Conservation (phyloP, 2,797 vertebrate species). For the Psittacula echo region DNA sequence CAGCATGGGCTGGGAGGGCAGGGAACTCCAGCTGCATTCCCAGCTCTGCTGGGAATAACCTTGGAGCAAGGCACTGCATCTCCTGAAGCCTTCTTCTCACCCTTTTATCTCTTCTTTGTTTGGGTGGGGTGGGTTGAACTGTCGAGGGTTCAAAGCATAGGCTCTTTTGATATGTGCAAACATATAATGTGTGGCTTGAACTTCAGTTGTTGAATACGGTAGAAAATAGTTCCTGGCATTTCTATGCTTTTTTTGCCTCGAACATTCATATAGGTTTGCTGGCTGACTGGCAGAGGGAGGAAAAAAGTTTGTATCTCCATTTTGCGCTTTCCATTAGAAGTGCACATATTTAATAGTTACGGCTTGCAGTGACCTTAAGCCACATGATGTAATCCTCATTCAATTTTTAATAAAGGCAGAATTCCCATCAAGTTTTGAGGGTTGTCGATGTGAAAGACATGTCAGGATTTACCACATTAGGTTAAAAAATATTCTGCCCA, state of each 20-base stretch:
- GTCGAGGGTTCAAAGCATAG: background rate
- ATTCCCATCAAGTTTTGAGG: background rate
- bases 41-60: background rate
- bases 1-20: background rate
- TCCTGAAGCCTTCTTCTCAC: background rate
- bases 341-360: background rate
- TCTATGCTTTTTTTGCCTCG: background rate
- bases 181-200: background rate
- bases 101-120: fast-evolving
- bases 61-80: background rate
- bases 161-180: fast-evolving
- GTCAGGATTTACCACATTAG: background rate
- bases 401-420: conserved; percentile 29
- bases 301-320: background rate
- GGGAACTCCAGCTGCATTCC: background rate
- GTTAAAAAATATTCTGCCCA: background rate
- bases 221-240: background rate
- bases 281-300: background rate
- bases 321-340: background rate
- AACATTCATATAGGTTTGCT: background rate
- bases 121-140: background rate
- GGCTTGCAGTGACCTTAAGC: background rate
- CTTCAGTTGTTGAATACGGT: background rate
- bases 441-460: background rate
- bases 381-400: background rate